Evolutionary conservation across 64 coral and sea anemone species (phyloP).

Genomic region (Orbicella faveolata): DNA sequence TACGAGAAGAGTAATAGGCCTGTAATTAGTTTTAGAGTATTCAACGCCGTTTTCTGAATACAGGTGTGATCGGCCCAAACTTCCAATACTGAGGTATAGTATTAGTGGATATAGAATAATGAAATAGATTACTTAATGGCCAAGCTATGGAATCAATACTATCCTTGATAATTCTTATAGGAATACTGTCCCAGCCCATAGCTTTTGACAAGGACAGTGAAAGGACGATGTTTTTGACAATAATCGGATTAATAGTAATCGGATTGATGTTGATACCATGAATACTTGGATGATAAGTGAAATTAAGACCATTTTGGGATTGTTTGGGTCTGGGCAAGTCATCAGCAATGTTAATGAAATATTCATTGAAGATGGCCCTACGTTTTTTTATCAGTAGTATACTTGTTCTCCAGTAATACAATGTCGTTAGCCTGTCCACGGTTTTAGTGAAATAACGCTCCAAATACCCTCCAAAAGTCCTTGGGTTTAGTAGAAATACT

Average conservation of each 20-base stretch:
- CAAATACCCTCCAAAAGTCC: slow-evolving; percentile 37
- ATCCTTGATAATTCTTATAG: slow-evolving; percentile 42
- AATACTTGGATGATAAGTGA: no score
- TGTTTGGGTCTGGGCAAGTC: no score
- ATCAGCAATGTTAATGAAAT: slow-evolving; percentile 1
- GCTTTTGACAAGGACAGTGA: slow-evolving; percentile 14
- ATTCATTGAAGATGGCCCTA: slow-evolving; percentile 1
- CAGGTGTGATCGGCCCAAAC: slow-evolving; percentile 31
- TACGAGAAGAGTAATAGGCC: slow-evolving; percentile 41
- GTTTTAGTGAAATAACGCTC: slow-evolving; percentile 29
- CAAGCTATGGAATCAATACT: slow-evolving; percentile 15
- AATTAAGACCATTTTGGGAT: no score
- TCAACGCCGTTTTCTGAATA: slow-evolving; percentile 43
- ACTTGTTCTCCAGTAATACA: slow-evolving; percentile 36
- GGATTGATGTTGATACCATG: no score
- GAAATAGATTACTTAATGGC: slow-evolving; percentile 29
- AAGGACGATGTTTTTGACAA: background rate
- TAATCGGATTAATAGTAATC: no score
- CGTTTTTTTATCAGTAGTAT: slow-evolving; percentile 9
- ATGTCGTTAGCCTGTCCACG: slow-evolving; percentile 42
- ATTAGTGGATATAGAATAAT: slow-evolving; percentile 48
- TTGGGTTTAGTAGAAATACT: slow-evolving; percentile 15
- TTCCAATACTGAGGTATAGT: slow-evolving; percentile 32
- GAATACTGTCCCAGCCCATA: slow-evolving; percentile 7
- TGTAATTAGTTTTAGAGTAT: slow-evolving; percentile 45